These are phyloP conservation scores for Lepetodrilus schrolli DNA, from an alignment of 2,888 invertebrate species.

Conservation along the genomic window DNA sequence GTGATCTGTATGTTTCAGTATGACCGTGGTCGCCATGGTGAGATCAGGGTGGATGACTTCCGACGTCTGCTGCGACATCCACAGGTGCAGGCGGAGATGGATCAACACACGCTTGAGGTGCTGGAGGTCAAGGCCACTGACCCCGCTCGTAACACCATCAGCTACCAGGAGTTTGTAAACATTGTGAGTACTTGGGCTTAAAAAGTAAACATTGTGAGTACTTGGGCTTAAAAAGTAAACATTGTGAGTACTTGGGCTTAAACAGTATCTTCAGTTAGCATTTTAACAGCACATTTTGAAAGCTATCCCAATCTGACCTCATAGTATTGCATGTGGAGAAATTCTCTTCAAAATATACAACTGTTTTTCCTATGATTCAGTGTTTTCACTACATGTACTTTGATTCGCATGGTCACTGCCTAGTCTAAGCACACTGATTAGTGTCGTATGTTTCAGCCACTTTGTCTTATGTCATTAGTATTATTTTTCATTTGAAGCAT, in stretches of 20 bases:
- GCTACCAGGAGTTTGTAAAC: slow-evolving; percentile 68
- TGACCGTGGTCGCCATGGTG: slow-evolving; percentile 56
- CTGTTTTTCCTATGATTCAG: too few relatives aligned
- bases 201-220: neutral
- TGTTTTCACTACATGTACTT: too few relatives aligned
- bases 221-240: neutral
- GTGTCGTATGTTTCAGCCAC: too few relatives aligned
- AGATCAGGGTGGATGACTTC: slow-evolving; percentile 60
- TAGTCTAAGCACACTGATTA: too few relatives aligned
- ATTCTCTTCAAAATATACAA: too few relatives aligned
- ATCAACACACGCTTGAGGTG: slow-evolving; percentile 60
- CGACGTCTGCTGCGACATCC: slow-evolving; percentile 60
- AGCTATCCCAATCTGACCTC: too few relatives aligned
- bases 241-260: neutral
- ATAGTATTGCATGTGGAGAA: too few relatives aligned
- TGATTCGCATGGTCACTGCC: too few relatives aligned
- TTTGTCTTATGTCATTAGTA: too few relatives aligned
- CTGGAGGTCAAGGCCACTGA: slow-evolving; percentile 61
- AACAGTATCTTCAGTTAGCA: too few relatives aligned
- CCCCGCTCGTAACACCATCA: slow-evolving; percentile 51
- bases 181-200: slow-evolving; percentile 67
- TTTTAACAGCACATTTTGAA: too few relatives aligned
- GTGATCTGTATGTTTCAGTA: slow-evolving; percentile 47
- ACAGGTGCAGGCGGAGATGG: slow-evolving; percentile 58
- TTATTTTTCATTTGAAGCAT: too few relatives aligned